phyloP scores from a whole-genome alignment of 2,113 vertebrate genomes.

The Gallinago undulata region DNA sequence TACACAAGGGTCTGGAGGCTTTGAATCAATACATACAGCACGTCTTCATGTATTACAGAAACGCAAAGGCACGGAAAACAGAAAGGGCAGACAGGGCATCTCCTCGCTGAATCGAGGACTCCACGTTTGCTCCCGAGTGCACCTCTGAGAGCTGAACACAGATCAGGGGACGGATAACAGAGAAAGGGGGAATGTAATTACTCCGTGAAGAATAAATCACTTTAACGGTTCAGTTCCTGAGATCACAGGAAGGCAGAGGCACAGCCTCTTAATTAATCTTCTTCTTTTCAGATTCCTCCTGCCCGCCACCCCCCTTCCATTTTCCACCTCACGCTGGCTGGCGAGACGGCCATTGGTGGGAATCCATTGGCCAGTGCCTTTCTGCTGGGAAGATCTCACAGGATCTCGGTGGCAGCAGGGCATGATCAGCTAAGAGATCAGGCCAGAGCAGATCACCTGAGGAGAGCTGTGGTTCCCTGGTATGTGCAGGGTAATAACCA shows the following conservation, averaged over 20 bases:
- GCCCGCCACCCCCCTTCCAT: accelerated
- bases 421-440: background rate
- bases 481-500: background rate
- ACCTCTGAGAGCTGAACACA: background rate
- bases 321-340: background rate
- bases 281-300: background rate
- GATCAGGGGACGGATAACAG: background rate
- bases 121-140: background rate
- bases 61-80: background rate
- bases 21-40: background rate
- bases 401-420: background rate
- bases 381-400: background rate
- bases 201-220: background rate
- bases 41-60: background rate
- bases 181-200: background rate
- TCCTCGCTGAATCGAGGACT: background rate
- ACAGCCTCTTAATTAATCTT: background rate
- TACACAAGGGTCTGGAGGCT: background rate
- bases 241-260: background rate
- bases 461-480: background rate
- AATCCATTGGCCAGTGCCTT: background rate
- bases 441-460: background rate
- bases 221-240: constrained; percentile 21
- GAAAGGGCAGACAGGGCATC: background rate
- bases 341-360: background rate